Evolutionary conservation across 2,113 vertebrate genomes (phyloP), one percentile per base, ranked within the genome.

Genomic region (Suricata suricatta): DNA sequence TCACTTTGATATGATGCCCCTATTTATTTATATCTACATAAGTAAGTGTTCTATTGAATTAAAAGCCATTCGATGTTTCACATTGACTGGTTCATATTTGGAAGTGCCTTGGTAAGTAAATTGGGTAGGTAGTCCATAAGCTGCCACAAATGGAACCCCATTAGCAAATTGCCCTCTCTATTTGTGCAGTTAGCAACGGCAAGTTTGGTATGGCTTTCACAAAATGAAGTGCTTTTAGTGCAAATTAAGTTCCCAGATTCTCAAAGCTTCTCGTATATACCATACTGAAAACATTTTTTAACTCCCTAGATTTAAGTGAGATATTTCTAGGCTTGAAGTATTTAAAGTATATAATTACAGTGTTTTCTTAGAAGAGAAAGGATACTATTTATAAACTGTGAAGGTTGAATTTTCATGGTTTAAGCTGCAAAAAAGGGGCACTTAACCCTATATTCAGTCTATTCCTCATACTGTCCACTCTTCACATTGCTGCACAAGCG

Each of bases 291-390:
- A 52, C 8, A 21, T 15, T 83, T 52, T 74, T 96, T 92, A 88
- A 93, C 88, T 31, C 41, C 50, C 84, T 95, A 63, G 23, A 93
- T 90, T 96, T 97, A 96, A 97, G 23, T 52, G 52, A 77, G 63
- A 92, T 77, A 90, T 95, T 94, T 88, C 90, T 31, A 44, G 44
- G 16, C 19, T 82, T 50, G 11, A 83, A 54, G 16, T 60, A 79
- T 88, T 93, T 95, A 94, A 88, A 89, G 57, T 90, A 13, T 64
- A 38, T 69, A 92, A 76, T 82, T 92, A 50, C 3, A 57, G 29
- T 14, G 66, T 44, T 66, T 96, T 95, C 16, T 93, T 27, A 2
- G 17, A 50, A 79, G 63, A 33, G 52, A 52, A 82, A 93, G 60
- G 71, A 77, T 17, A 12, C 87, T 87, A 88, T 92, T 92, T 92